Evolutionary conservation across 2,113 vertebrate species (phyloP), one percentile per base, ranked within the genome.

Genomic region (Chascanopsetta lugubris): DNA sequence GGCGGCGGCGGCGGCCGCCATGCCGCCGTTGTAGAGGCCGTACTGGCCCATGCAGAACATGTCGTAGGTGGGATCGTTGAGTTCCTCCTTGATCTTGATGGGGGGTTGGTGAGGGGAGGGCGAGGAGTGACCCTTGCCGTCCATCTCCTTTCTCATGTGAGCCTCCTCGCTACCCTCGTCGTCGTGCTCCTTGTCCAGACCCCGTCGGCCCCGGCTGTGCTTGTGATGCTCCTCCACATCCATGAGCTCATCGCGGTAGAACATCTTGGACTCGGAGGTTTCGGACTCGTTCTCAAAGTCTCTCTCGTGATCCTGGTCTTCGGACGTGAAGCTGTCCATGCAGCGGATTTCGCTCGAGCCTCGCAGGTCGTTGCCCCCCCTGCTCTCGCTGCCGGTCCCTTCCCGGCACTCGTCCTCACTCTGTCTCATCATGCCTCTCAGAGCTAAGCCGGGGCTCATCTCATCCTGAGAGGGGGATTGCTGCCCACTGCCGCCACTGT

Each of bases 11-110:
- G 96, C 95, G 61, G 95, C 96, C 61, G 89, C 91, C 90, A 93
- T 92, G 18, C 90, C 90, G 12, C 97, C 96, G 2, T 98, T 98
- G 77, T 99, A 99, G 45, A 99, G 94, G 85, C 97, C 96, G 2
- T 99, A 99, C 77, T 98, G 97, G 90, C 97, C 95, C 97, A 99
- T 99, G 88, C 96, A 98, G 86, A 98, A 99, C 97, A 98, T 98
- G 91, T 99, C 97, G 0, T 99, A 99, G 8, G 97, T 97, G 78
- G 97, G 97, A 80, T 99, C 97, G 54, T 92, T 92, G 69, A 98
- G 96, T 78, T 99, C 97, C 84, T 99, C 97, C 84, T 99, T 99
- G 76, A 98, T 95, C 82, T 97, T 98, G 85, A 98, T 95, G 54
- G 95, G 80, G 2, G 93, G 92, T 32, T 95, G 96, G 75, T 94